phyloP scores from a whole-genome alignment of 53 echinoderm and acorn worm genomes.

The Arbacia lixula region DNA sequence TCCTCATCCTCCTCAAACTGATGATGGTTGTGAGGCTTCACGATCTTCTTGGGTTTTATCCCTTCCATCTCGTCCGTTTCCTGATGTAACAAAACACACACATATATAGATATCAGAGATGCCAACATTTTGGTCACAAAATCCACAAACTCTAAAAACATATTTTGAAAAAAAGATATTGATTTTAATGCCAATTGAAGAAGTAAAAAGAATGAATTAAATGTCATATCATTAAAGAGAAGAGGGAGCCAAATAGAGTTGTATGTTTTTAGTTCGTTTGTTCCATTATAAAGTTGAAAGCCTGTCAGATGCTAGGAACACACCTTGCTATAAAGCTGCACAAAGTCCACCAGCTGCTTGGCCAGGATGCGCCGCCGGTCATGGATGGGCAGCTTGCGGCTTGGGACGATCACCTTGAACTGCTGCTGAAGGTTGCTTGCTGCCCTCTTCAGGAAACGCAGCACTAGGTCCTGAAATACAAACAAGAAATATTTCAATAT shows the following conservation, averaged over 20 bases:
- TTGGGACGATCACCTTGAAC: slow-evolving; percentile 98
- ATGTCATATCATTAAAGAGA: too few species aligned
- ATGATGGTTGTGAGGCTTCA: slow-evolving; percentile 49
- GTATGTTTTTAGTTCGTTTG: too few species aligned
- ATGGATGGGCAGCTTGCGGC: slow-evolving; percentile 90
- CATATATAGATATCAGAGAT: too few species aligned
- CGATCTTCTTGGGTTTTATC: slow-evolving; percentile 71
- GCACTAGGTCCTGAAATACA: slow-evolving; percentile 86
- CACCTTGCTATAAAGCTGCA: slow-evolving; percentile 95
- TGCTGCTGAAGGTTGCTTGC: slow-evolving; percentile 96
- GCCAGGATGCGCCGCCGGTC: slow-evolving; percentile 96
- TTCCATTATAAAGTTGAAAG: too few species aligned
- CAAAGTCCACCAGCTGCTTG: slow-evolving; percentile 98
- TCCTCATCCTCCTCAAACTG: slow-evolving; percentile 61
- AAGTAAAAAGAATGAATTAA: too few species aligned
- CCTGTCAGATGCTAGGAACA: too few species aligned
- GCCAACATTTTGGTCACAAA: too few species aligned
- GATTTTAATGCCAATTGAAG: too few species aligned
- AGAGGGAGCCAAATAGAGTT: too few species aligned
- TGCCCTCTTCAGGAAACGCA: slow-evolving; percentile 95
- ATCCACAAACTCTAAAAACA: too few species aligned
- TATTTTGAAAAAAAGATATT: too few species aligned
- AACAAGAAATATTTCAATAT: too few species aligned
- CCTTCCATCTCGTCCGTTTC: slow-evolving; percentile 90
- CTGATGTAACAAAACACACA: slow-evolving; percentile 42